Percentiles rank a stretch among this genome's conserved stretches.
Evolutionary conservation across 1,140 invertebrate species (phyloP).

Genomic region (Caerostris darwini): DNA sequence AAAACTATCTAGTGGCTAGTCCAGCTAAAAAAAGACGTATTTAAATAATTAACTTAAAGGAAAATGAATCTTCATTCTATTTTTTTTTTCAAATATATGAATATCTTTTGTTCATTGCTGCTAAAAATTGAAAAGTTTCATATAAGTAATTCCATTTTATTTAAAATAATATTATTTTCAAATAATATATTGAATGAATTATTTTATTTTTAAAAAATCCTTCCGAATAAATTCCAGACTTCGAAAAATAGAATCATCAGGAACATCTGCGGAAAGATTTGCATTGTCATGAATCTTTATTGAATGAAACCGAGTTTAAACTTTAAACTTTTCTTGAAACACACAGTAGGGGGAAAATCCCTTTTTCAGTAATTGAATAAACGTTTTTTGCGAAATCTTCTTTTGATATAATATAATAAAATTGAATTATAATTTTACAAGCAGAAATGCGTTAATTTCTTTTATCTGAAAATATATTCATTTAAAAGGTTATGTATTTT

Average conservation of each 20-base stretch:
- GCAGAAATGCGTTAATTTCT: not conserved
- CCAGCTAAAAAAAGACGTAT: too few relatives aligned
- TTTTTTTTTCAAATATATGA: too few relatives aligned
- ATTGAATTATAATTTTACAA: not conserved
- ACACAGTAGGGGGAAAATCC: not conserved
- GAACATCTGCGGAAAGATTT: not conserved
- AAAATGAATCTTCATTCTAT: too few relatives aligned
- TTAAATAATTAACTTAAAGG: too few relatives aligned
- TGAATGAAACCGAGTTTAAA: not conserved
- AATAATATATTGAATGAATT: too few relatives aligned
- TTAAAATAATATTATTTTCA: too few relatives aligned
- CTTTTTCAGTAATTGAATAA: too few relatives aligned
- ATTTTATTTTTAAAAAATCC: not conserved
- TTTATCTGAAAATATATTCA: not conserved
- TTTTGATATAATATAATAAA: not conserved
- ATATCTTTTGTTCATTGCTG: too few relatives aligned
- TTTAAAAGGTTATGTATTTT: too few relatives aligned
- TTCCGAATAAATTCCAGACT: not conserved
- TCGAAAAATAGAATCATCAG: not conserved
- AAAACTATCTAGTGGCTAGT: too few relatives aligned
- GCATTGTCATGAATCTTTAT: constrained; percentile 1
- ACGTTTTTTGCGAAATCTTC: not conserved
- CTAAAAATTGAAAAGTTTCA: too few relatives aligned
- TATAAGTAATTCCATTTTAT: too few relatives aligned
- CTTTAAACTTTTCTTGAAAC: not conserved